Evolutionary conservation across 2,888 invertebrate species (phyloP).

Genomic region (Mythimna vitellina): DNA sequence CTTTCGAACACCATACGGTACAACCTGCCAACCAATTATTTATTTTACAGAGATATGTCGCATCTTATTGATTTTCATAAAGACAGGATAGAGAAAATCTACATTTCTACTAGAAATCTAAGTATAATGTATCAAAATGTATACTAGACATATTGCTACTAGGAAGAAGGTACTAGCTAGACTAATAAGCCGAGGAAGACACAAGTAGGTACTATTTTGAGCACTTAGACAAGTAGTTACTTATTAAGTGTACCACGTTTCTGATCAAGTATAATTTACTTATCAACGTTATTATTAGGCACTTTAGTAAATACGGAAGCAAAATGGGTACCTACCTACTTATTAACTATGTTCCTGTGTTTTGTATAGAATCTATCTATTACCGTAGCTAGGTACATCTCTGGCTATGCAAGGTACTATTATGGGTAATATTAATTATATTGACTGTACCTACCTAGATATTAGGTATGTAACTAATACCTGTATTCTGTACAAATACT

Average conservation of each 20-base stretch:
- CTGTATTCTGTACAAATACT: not conserved
- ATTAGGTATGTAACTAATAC: not conserved
- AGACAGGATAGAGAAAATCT: too few relatives aligned
- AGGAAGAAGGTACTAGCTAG: too few relatives aligned
- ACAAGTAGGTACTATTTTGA: too few relatives aligned
- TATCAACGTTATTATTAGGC: not conserved
- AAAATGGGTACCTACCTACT: too few relatives aligned
- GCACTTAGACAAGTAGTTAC: not conserved
- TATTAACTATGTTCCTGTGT: not conserved
- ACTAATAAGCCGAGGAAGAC: too few relatives aligned
- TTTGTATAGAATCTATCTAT: not conserved
- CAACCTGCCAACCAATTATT: too few relatives aligned
- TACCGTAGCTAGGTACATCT: not conserved
- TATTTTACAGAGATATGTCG: too few relatives aligned
- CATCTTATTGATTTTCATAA: too few relatives aligned
- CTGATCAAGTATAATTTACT: not conserved
- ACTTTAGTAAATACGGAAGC: not conserved
- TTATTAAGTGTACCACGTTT: not conserved
- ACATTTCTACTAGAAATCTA: too few relatives aligned
- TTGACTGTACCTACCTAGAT: not conserved
- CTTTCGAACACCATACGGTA: too few relatives aligned
- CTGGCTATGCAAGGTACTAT: slow-evolving; percentile 6
- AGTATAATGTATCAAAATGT: too few relatives aligned
- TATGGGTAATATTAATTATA: slow-evolving; percentile 3
- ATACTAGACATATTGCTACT: too few relatives aligned